These are phyloP conservation scores for Didymodactylos carnosus DNA, from an alignment of 2,888 invertebrate genomes.

Conservation along the genomic window DNA sequence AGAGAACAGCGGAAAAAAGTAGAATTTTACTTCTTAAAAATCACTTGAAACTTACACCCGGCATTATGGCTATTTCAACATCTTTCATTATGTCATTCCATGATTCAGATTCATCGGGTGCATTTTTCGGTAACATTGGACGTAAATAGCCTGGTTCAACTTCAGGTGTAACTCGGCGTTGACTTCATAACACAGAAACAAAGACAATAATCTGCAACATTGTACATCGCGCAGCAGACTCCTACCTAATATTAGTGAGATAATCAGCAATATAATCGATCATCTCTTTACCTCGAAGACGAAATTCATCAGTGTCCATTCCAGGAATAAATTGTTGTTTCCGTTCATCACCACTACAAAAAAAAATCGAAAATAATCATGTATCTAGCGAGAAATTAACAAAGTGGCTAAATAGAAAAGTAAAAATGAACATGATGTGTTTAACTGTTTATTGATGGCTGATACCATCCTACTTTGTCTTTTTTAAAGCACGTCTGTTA, in stretches of 20 bases:
- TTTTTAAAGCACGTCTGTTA: no score
- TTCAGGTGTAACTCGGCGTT: slow-evolving; percentile 22
- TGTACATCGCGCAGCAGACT: slow-evolving; percentile 23
- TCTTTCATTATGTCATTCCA: slow-evolving; percentile 28
- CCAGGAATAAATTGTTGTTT: neutral
- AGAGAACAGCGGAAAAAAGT: slow-evolving; percentile 28
- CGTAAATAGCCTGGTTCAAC: slow-evolving; percentile 24
- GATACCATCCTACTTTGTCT: no score
- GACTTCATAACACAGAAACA: neutral
- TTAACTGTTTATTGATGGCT: no score
- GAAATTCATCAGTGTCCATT: slow-evolving; percentile 28
- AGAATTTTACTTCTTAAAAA: slow-evolving; percentile 19
- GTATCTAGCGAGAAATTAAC: no score
- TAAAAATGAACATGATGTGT: no score
- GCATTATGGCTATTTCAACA: slow-evolving; percentile 29
- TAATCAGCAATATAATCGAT: slow-evolving; percentile 31
- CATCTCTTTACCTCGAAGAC: slow-evolving; percentile 29
- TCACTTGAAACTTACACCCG: slow-evolving; percentile 26
- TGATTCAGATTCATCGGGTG: slow-evolving; percentile 26
- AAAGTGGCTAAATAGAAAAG: no score
- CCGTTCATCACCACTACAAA: no score
- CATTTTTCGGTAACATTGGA: slow-evolving; percentile 22
- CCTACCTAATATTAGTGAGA: slow-evolving; percentile 22
- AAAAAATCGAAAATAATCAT: no score
- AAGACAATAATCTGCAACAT: slow-evolving; percentile 21